These are phyloP conservation scores for Aphodius granarius DNA, from an alignment of 2,888 invertebrate species.

Conservation along the genomic window DNA sequence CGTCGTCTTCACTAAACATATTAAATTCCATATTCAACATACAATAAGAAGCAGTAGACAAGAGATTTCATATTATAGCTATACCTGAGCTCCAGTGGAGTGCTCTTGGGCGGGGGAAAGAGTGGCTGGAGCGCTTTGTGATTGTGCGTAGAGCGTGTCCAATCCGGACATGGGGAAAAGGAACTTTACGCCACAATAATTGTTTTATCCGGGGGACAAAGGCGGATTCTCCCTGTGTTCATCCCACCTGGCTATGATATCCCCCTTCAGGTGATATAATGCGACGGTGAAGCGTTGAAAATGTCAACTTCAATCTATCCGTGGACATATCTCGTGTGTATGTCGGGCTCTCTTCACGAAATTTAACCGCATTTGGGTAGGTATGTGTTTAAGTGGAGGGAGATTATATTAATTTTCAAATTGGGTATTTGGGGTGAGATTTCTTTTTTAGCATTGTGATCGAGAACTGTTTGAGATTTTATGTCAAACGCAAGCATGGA, in stretches of 20 bases:
- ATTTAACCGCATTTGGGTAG: background rate
- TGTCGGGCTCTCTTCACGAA: background rate
- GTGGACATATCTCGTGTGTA: background rate
- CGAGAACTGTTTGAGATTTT: background rate
- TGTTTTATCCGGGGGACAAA: conserved; percentile 52
- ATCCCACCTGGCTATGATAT: conserved; percentile 30
- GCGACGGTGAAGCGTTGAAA: conserved; percentile 33
- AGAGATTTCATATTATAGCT: background rate
- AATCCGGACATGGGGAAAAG: conserved; percentile 48
- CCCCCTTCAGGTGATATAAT: conserved; percentile 38
- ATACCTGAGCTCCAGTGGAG: conserved; percentile 2
- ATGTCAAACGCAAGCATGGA: no score
- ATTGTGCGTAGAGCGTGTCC: conserved; percentile 51
- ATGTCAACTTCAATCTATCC: conserved; percentile 34
- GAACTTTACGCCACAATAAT: conserved; percentile 53
- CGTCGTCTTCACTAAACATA: background rate
- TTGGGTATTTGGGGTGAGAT: background rate
- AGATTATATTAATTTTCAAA: background rate
- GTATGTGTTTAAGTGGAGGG: background rate
- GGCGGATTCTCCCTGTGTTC: conserved; percentile 39
- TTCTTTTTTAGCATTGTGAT: background rate
- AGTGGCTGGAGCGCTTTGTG: conserved; percentile 42
- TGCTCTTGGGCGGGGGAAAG: conserved; percentile 16
- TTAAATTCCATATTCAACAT: conserved; percentile 8
- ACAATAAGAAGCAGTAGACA: background rate